Evolutionary conservation across 2,113 vertebrate species (phyloP).

Genomic region (Ammodytes dubius): DNA sequence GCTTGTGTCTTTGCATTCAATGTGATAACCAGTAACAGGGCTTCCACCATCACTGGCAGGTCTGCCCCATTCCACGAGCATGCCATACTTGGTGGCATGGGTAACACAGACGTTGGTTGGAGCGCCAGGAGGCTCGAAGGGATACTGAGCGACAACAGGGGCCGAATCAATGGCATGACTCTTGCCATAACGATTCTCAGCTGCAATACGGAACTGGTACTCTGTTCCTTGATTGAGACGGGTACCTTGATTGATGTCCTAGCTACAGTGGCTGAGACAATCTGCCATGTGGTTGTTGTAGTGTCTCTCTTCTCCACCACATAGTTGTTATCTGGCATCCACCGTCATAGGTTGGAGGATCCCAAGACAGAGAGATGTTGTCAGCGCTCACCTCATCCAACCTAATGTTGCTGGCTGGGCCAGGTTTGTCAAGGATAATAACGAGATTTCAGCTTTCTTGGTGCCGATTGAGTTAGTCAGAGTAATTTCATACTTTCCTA

Average conservation of each 20-base stretch:
- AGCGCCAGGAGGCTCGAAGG: constrained; percentile 93
- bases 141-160: constrained; percentile 93
- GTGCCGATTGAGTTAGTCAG: constrained; percentile 91
- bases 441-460: constrained; percentile 88
- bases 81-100: constrained; percentile 92
- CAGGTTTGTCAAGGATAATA: constrained; percentile 94
- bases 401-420: constrained; percentile 90
- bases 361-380: constrained; percentile 93
- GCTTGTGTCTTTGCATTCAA: constrained; percentile 96
- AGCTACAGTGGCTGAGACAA: constrained; percentile 96
- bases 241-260: constrained; percentile 95
- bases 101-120: constrained; percentile 90
- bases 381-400: constrained; percentile 96
- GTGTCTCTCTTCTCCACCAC: constrained; percentile 98
- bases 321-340: constrained; percentile 98
- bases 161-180: constrained; percentile 89
- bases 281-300: constrained; percentile 93
- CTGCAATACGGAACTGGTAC: constrained; percentile 97
- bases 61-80: constrained; percentile 93
- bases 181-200: constrained; percentile 98
- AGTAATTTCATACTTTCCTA: constrained; percentile 93
- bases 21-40: constrained; percentile 92
- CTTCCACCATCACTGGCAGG: constrained; percentile 96
- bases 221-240: constrained; percentile 92
- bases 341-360: constrained; percentile 94